These are phyloP conservation scores for Urocynchramus pylzowi DNA, from an alignment of 2,113 vertebrate genomes.

Conservation along the genomic window DNA sequence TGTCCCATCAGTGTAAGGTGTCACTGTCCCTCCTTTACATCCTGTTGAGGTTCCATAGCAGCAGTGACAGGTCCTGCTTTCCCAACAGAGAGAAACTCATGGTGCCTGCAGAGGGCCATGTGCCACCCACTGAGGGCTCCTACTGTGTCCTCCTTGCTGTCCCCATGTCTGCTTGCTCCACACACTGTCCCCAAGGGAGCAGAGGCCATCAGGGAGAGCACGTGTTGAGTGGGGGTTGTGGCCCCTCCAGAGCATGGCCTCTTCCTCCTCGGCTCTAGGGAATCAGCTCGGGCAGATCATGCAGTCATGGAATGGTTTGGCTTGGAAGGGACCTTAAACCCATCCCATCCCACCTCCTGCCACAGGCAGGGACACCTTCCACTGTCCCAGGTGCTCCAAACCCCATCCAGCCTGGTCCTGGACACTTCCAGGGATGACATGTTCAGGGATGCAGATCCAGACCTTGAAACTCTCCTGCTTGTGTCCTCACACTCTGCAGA, in stretches of 20 bases:
- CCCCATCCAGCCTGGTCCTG: neutral
- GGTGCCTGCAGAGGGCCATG: accelerated
- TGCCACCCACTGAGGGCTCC: neutral
- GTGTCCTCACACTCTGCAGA: neutral
- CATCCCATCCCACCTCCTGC: neutral
- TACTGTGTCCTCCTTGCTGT: neutral
- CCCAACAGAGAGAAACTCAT: neutral
- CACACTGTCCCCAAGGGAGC: accelerated
- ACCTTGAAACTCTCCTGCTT: neutral
- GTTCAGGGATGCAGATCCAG: neutral
- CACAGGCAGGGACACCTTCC: neutral
- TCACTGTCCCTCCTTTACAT: neutral
- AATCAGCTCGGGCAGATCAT: neutral
- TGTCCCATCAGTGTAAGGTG: neutral
- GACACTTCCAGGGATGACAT: neutral
- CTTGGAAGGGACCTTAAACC: neutral
- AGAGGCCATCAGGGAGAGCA: neutral
- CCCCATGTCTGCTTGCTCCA: neutral
- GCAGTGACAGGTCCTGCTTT: neutral
- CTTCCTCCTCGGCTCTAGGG: accelerated
- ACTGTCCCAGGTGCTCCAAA: neutral
- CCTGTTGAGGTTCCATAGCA: neutral
- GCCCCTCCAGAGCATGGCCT: neutral
- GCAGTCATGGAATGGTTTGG: neutral
- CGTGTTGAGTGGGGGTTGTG: accelerated